A percentile compares a stretch with the other conserved stretches of the same genome.
These are phyloP conservation scores for Rhopilema esculentum DNA, from an alignment of 30 jellyfish, hydroid and myxozoan species.

Conservation along the genomic window DNA sequence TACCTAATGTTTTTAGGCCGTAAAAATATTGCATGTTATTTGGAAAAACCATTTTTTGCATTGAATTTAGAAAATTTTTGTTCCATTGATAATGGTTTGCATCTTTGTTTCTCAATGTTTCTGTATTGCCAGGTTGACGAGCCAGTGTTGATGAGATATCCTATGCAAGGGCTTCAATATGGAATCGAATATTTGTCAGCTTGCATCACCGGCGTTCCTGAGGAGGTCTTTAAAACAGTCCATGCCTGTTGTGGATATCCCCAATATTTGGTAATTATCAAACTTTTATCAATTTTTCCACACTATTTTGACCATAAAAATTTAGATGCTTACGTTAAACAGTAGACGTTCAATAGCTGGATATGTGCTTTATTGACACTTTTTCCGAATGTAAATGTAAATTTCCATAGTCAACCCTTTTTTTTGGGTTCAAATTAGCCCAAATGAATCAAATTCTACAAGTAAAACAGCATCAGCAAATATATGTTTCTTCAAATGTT, in stretches of 20 bases:
- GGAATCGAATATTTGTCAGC: slow-evolving; percentile 46
- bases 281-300: neutral
- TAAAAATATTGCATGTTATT: too few relatives aligned
- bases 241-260: slow-evolving; percentile 93
- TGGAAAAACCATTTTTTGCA: too few relatives aligned
- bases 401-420: too few relatives aligned
- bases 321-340: neutral
- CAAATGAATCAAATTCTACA: neutral
- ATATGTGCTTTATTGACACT: too few relatives aligned
- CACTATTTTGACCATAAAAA: neutral
- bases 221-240: slow-evolving; percentile 64
- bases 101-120: neutral
- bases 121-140: slow-evolving; percentile 63
- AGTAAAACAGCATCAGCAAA: neutral
- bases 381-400: too few relatives aligned
- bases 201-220: slow-evolving; percentile 75
- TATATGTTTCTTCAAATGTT: neutral
- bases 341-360: neutral
- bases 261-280: slow-evolving; percentile 50
- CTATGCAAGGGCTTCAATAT: slow-evolving; percentile 61
- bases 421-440: too few relatives aligned
- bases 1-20: too few relatives aligned
- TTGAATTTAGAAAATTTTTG: too few relatives aligned
- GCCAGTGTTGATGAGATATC: slow-evolving; percentile 71
- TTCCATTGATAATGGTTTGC: neutral